Evolutionary conservation across 2,113 vertebrate genomes (phyloP), one percentile per base, ranked within the genome.

Genomic region (Ciconia maguari): DNA sequence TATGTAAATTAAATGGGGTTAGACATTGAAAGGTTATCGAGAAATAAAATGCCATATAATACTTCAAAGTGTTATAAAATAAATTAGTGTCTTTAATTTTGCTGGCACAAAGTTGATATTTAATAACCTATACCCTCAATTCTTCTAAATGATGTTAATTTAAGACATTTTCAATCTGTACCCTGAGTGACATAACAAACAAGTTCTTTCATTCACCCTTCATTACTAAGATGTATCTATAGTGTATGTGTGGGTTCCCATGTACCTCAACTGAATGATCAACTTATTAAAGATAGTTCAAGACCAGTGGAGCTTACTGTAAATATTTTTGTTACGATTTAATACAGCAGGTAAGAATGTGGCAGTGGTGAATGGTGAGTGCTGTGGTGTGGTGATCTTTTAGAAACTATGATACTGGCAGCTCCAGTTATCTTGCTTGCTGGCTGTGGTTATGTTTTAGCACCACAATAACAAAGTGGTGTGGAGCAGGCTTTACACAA

Each of bases 1-100:
- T 98, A 98, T 97, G 97, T 97, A 96, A 98, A 98, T 98, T 96
- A 97, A 97, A 96, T 96, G 96, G 91, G 93, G 97, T 94, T 97
- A 96, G 91, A 91, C 52, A 70, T 44, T 94, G 93, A 94, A 88
- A 88, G 84, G 86, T 96, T 96, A 97, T 96, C 86, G 89, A 83
- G 94, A 94, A 89, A 88, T 93, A 96, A 96, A 95, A 89, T 92
- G 81, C 80, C 68, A 89, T 97, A 83, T 90, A 91, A 90, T 95
- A 96, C 80, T 92, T 96, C 80, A 89, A 96, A 90, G 71, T 92
- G 64, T 92, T 87, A 49, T 48, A 91, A 95, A 92, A 96, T 94
- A 93, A 94, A 95, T 96, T 89, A 94, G 80, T 83, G 54, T 93
- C 69, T 95, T 95, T 96, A 93, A 95, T 96, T 95, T 95, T 94